A percentile compares a stretch with the other conserved stretches of the same genome.
These are phyloP conservation scores for Microtus ochrogaster DNA, from an alignment of 2,113 vertebrate genomes.

Conservation along the genomic window DNA sequence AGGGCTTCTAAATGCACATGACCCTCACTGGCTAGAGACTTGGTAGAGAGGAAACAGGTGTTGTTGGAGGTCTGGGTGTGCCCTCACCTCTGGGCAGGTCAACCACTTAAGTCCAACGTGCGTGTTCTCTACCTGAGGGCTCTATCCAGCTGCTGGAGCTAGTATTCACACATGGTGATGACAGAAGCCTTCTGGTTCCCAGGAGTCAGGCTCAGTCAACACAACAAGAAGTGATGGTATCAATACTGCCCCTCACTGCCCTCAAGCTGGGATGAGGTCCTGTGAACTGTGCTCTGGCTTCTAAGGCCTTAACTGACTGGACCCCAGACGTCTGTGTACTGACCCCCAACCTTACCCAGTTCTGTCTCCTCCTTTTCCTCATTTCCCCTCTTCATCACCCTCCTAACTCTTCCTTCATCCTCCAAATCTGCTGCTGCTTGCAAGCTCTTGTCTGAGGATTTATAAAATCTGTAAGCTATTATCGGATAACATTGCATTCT, in stretches of 20 bases:
- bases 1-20: rapidly evolving
- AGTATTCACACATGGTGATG: not conserved
- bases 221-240: not conserved
- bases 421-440: not conserved
- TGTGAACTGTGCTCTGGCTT: rapidly evolving
- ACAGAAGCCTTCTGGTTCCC: rapidly evolving
- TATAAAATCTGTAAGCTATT: conserved; percentile 26
- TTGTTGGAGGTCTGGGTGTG: too few species aligned
- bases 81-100: not conserved
- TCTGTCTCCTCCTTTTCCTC: not conserved
- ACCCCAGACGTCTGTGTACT: too few species aligned
- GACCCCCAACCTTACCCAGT: not conserved
- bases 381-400: not conserved
- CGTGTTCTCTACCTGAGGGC: not conserved
- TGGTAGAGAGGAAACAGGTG: not conserved
- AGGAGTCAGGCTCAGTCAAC: not conserved
- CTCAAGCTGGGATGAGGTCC: not conserved
- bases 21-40: too few species aligned
- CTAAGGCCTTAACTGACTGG: not conserved
- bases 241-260: not conserved
- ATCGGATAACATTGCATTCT: conserved; percentile 4
- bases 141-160: not conserved
- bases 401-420: not conserved
- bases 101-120: too few species aligned
- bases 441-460: conserved; percentile 25